These are phyloP conservation scores for Adelphocoris suturalis DNA, from an alignment of 2,888 invertebrate genomes.

Conservation along the genomic window DNA sequence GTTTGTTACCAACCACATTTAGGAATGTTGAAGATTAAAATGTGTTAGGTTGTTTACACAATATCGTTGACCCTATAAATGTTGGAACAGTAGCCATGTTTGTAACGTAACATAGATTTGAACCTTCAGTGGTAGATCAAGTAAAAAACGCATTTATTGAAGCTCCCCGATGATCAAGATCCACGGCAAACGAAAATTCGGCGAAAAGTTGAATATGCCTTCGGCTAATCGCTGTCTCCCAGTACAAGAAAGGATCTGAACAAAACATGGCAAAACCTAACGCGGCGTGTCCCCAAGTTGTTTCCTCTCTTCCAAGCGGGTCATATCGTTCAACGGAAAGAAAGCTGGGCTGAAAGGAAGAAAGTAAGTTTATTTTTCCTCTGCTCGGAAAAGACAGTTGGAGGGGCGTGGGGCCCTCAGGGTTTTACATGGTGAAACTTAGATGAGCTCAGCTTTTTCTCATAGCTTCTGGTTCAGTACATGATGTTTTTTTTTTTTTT, in stretches of 20 bases:
- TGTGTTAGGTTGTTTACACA: too few species aligned
- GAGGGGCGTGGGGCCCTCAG: neutral
- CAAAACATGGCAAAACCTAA: neutral
- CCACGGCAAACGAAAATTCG: too few species aligned
- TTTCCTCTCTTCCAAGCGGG: neutral
- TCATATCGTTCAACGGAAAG: neutral
- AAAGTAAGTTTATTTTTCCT: slow-evolving; percentile 8
- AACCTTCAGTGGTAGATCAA: too few species aligned
- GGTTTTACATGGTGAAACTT: slow-evolving; percentile 27
- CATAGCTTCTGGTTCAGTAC: slow-evolving; percentile 18
- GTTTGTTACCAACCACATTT: too few species aligned
- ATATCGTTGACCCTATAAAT: too few species aligned
- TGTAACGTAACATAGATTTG: too few species aligned
- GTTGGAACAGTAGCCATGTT: too few species aligned
- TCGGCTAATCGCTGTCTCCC: neutral
- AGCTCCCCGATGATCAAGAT: too few species aligned
- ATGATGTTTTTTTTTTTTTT: neutral
- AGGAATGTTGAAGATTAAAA: too few species aligned
- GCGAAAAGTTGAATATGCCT: too few species aligned
- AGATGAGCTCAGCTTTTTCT: neutral
- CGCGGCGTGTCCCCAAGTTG: neutral
- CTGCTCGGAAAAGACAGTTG: neutral
- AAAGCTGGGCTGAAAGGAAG: slow-evolving; percentile 4
- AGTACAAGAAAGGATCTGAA: neutral
- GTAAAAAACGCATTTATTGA: too few species aligned